These are phyloP conservation scores for Siniperca undulata DNA, from an alignment of 2,797 vertebrate species.

Conservation along the genomic window DNA sequence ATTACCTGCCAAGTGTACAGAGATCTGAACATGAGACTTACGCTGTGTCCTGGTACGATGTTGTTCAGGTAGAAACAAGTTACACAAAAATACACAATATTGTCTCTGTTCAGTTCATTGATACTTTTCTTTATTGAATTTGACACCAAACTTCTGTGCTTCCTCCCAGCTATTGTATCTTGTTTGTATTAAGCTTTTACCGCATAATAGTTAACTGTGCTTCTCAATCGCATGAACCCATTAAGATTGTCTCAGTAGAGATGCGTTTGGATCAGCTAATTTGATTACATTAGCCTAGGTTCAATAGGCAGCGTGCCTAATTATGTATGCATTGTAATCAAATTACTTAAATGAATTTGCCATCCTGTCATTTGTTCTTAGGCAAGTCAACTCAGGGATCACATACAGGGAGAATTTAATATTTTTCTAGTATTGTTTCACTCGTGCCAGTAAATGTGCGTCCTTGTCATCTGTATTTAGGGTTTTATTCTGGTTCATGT, in stretches of 20 bases:
- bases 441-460: too few species aligned
- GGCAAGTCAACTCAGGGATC: constrained; percentile 9
- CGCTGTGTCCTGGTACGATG: background rate
- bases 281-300: constrained; percentile 55
- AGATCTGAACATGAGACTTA: background rate
- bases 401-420: background rate
- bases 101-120: too few species aligned
- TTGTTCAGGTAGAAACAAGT: background rate
- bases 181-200: background rate
- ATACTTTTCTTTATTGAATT: constrained; percentile 5
- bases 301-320: constrained; percentile 41
- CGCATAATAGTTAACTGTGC: background rate
- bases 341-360: constrained; percentile 45
- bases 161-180: background rate
- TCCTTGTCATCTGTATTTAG: too few species aligned
- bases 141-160: background rate
- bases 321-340: constrained; percentile 30
- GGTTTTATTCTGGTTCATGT: background rate
- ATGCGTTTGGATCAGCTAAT: constrained; percentile 56
- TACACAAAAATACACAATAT: background rate
- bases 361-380: constrained; percentile 18
- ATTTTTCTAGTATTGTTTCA: background rate
- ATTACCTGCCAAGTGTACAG: background rate
- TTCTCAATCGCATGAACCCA: constrained; percentile 37
- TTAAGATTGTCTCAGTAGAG: constrained; percentile 41